Evolutionary conservation across 2,113 vertebrate genomes (phyloP).

Genomic region (Pachypanchax playfairii): DNA sequence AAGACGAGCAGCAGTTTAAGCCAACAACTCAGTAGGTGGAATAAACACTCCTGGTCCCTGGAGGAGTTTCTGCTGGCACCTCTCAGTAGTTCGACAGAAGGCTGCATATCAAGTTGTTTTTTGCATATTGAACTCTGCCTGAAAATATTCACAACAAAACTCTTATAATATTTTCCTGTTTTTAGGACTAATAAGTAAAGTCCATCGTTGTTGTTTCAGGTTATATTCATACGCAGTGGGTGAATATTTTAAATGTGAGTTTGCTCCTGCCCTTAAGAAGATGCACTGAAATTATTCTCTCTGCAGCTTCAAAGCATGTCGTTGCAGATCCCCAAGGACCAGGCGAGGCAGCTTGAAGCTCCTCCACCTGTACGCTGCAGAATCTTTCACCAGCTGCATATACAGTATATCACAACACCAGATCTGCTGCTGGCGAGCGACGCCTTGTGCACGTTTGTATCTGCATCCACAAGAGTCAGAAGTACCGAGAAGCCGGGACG

Average conservation of each 20-base stretch:
- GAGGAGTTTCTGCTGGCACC: slow-evolving; percentile 25
- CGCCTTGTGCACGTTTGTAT: not conserved
- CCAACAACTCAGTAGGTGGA: slow-evolving; percentile 53
- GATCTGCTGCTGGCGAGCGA: slow-evolving; percentile 16
- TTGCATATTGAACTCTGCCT: slow-evolving; percentile 3
- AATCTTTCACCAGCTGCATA: slow-evolving; percentile 54
- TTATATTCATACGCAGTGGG: not conserved
- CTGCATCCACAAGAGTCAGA: slow-evolving; percentile 11
- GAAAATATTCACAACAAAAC: not conserved
- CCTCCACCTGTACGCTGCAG: slow-evolving; percentile 50
- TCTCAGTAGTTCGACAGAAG: slow-evolving; percentile 36
- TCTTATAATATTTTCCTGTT: not conserved
- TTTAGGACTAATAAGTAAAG: not conserved
- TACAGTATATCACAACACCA: slow-evolving; percentile 45
- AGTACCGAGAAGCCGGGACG: slow-evolving; percentile 33
- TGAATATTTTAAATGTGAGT: slow-evolving; percentile 20
- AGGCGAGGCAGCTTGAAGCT: slow-evolving; percentile 45
- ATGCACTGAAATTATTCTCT: slow-evolving; percentile 39
- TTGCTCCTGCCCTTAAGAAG: slow-evolving; percentile 11
- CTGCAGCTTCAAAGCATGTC: slow-evolving; percentile 60
- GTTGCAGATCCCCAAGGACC: slow-evolving; percentile 50
- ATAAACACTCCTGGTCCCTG: slow-evolving; percentile 34
- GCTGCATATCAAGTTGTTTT: slow-evolving; percentile 36
- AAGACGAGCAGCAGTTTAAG: slow-evolving; percentile 35
- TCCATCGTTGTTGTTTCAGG: slow-evolving; percentile 32